A percentile compares a stretch with the other conserved stretches of the same genome.
Conservation (phyloP, 53 echinoderm and acorn worm genomes). For the Temnopleurus reevesii region DNA sequence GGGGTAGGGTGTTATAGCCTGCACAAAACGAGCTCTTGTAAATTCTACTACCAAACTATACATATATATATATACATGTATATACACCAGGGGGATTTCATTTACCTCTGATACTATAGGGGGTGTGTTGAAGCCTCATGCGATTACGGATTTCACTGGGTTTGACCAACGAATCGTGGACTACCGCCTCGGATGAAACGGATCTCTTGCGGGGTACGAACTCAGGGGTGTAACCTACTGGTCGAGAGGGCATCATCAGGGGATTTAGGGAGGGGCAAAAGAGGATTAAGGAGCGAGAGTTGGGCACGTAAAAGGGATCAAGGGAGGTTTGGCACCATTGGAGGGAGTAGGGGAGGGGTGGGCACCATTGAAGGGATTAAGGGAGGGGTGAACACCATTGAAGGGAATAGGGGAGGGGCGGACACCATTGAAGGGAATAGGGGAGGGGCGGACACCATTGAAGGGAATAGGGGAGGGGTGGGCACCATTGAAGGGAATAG, state of each 20-base stretch:
- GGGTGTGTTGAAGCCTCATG: slow-evolving; percentile 28
- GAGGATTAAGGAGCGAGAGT: background rate
- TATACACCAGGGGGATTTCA: too few relatives aligned
- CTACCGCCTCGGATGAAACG: slow-evolving; percentile 59
- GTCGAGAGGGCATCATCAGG: background rate
- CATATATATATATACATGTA: too few relatives aligned
- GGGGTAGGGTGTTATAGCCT: too few relatives aligned
- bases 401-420: too few relatives aligned
- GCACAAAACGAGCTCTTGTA: too few relatives aligned
- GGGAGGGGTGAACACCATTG: too few relatives aligned
- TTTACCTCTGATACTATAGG: background rate
- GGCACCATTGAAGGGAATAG: too few relatives aligned
- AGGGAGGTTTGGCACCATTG: background rate
- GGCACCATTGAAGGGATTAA: too few relatives aligned
- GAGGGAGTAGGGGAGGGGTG: background rate
- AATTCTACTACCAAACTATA: too few relatives aligned
- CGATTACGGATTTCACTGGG: slow-evolving; percentile 85
- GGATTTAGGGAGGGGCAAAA: background rate
- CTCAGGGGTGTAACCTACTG: slow-evolving; percentile 50
- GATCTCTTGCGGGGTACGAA: slow-evolving; percentile 46
- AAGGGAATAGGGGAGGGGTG: background rate
- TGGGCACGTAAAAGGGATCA: background rate
- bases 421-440: too few relatives aligned
- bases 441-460: too few relatives aligned
- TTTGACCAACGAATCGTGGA: slow-evolving; percentile 82